phyloP scores from a whole-genome alignment of 2,113 vertebrate species.

The Aviceda subcristata region DNA sequence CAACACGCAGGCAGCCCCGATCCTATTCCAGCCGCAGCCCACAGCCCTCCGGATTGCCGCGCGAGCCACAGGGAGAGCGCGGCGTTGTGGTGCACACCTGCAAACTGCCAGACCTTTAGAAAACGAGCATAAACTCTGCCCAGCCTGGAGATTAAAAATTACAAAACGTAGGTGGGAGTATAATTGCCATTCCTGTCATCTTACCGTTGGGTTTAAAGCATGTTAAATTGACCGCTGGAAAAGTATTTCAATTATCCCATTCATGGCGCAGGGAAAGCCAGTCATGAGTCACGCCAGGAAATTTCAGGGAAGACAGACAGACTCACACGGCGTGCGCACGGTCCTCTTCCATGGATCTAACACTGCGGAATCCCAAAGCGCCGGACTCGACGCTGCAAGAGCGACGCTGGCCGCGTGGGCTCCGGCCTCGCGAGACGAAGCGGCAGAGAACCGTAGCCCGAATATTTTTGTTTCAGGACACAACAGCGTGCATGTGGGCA shows the following conservation, averaged over 20 bases:
- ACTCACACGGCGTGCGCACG: conserved; percentile 34
- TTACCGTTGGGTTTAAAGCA: not conserved
- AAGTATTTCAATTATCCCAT: conserved; percentile 38
- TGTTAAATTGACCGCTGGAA: conserved; percentile 40
- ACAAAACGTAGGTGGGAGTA: not conserved
- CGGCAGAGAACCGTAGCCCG: not conserved
- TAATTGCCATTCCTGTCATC: conserved; percentile 7
- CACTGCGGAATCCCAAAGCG: not conserved
- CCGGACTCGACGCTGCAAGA: not conserved
- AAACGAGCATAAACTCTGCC: not conserved
- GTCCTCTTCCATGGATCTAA: conserved; percentile 43
- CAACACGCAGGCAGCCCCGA: not conserved
- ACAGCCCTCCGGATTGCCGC: not conserved
- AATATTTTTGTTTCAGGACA: not conserved
- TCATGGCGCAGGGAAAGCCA: conserved; percentile 2
- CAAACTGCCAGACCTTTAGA: not conserved
- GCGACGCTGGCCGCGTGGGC: not conserved
- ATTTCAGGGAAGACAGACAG: conserved; percentile 54
- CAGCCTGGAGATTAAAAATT: conserved; percentile 1
- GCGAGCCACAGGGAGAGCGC: not conserved
- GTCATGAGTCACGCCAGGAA: conserved; percentile 26
- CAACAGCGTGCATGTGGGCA: not conserved
- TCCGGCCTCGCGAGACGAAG: not conserved
- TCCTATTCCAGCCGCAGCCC: not conserved
- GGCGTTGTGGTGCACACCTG: rapidly evolving